Evolutionary conservation across 2,888 invertebrate species (phyloP).

Genomic region (Apodemia hepburni): DNA sequence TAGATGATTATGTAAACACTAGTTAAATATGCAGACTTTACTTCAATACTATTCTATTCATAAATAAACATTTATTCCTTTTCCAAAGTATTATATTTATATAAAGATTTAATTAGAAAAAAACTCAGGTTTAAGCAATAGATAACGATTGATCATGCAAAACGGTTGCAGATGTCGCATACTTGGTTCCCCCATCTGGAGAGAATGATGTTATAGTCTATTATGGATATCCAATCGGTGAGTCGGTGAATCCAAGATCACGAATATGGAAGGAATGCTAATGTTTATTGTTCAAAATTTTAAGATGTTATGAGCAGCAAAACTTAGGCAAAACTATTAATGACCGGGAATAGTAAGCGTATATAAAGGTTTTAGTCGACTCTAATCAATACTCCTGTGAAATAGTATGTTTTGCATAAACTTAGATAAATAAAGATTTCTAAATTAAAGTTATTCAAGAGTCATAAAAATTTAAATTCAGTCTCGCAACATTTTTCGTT

Average conservation of each 20-base stretch:
- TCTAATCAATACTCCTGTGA: no score
- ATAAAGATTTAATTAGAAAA: not conserved
- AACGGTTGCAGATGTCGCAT: conserved; percentile 19
- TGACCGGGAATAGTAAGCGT: not conserved
- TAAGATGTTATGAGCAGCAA: not conserved
- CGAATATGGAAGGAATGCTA: not conserved
- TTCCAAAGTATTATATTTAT: not conserved
- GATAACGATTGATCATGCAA: conserved; percentile 13
- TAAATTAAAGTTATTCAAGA: no score
- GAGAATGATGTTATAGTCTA: not conserved
- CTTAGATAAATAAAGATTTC: no score
- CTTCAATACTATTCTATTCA: no score
- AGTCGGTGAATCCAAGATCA: not conserved
- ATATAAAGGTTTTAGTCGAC: no score
- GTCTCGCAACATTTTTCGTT: no score
- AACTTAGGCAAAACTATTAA: not conserved
- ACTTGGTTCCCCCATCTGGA: not conserved
- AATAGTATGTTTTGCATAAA: no score
- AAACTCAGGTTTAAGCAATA: conserved; percentile 5
- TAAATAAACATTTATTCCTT: not conserved
- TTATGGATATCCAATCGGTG: not conserved
- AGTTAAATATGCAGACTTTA: not conserved
- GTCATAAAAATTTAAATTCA: no score
- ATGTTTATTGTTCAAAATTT: no score
- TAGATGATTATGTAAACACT: not conserved